Evolutionary conservation across 1,140 invertebrate genomes (phyloP), one percentile per base, ranked within the genome.

Genomic region (Drosophila ananassae): DNA sequence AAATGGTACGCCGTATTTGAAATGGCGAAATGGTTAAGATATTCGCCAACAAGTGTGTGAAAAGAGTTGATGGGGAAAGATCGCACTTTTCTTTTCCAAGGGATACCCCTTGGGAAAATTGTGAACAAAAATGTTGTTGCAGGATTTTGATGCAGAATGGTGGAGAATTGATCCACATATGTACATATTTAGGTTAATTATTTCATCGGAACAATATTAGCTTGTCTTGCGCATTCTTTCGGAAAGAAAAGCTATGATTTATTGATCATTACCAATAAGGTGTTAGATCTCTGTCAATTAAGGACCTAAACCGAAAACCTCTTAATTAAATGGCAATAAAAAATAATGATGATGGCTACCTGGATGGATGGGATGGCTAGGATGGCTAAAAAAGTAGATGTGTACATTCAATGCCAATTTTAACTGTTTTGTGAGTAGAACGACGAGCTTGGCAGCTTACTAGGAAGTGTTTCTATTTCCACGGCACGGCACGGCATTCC

Each of bases 381-480:
- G 8, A 44, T 44, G 41, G 41, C 56, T 22, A 50, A 39, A 62
- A 62, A 62, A 22, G 62, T 62, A 62, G 62, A 50, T 50, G 62
- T 24, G 46, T 47, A 47, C 61, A 62, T 51, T 51, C 46, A 63
- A 21, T 47, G 44, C 34, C 34, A 37, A 63, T 28, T 61, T 50
- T 51, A 67, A 67, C 58, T 62, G 63, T 67, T 63, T 28, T 44
- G 58, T 67, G 63, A 62, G 58, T 63, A 30, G 10, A 32, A 9
- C 13, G 47, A 25, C 17, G 8, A 9, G 13, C n/a, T 44, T 44
- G n/a, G 41, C 41, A 22, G 30, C 51, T 8, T 10, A 69, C 66
- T 67, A 56, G 62, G 66, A 69, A 69, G 63, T 67, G 32, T 53
- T 41, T 53, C 17, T 21, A 37, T 53, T 39, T 53, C n/a, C 41